Evolutionary conservation across 2,113 vertebrate species (phyloP), one percentile per base, ranked within the genome.

Genomic region (Chloroceryle aenea): DNA sequence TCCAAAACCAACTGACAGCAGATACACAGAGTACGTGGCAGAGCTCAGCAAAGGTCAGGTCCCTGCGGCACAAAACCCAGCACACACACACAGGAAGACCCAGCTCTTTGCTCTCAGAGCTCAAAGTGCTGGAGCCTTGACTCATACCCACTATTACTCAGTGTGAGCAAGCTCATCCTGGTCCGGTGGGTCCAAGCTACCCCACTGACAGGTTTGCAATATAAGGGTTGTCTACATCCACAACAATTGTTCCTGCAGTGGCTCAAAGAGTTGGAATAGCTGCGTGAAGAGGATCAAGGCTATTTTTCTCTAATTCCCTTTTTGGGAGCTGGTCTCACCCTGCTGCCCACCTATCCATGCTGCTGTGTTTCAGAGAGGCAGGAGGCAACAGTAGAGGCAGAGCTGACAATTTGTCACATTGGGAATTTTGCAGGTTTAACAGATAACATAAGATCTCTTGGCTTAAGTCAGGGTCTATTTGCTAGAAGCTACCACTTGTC

Each of bases 21-120:
- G 34, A 83, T 55, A 73, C 67, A 12, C 2, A 92, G 64, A 87
- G 69, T 42, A 34, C 2, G 0, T 1, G 2, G 63, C 50, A 63
- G 40, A 85, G 74, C 66, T 64, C 53, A 79, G 66, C 85, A 87
- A 87, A 94, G 85, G 90, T 87, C 83, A 74, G 59, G 85, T 20
- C 34, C 63, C 52, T 50, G 56, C 43, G 67, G 61, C 10, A 7
- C 79, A 79, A 64, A 79, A 75, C 85, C 79, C 14, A 4, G 76
- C 58, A 38, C 53, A 42, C 80, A 61, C 47, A 47, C 27, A 71
- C 90, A 86, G 90, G 75, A 93, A 94, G 80, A 93, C 52, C 26
- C 47, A 89, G 76, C 61, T 74, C 82, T 64, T 26, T 30, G 43
- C 63, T 75, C 45, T 75, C 56, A 5, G 50, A 63, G 58, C 72